phyloP scores from a whole-genome alignment of 2,113 vertebrate species.

The Brachyhypopomus occidentalis region DNA sequence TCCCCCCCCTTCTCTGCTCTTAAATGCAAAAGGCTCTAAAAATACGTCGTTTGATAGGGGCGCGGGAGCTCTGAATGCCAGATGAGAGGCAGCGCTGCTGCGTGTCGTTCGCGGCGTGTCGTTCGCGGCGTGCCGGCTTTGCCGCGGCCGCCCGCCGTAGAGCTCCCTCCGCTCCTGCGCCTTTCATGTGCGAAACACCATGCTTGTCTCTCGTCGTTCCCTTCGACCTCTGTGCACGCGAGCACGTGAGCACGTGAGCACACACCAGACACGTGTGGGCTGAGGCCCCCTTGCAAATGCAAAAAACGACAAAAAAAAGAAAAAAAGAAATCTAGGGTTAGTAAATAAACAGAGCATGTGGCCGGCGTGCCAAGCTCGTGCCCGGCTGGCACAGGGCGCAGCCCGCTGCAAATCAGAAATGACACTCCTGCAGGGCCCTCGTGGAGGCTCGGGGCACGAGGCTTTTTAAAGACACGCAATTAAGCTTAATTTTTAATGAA shows the following conservation, averaged over 20 bases:
- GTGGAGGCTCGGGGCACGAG: conserved; percentile 31
- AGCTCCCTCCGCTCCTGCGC: conserved; percentile 22
- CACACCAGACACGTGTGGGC: too few species aligned
- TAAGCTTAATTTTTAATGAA: conserved; percentile 84
- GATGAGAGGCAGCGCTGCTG: conserved; percentile 34
- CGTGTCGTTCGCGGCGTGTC: conserved; percentile 7
- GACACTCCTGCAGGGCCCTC: conserved; percentile 44
- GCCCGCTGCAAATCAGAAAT: conserved; percentile 53
- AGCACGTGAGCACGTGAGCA: too few species aligned
- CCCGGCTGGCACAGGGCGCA: conserved; percentile 26
- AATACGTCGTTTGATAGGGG: conserved; percentile 30
- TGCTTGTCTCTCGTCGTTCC: conserved; percentile 39
- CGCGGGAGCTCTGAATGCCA: conserved; percentile 35
- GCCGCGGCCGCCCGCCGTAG: conserved; percentile 23
- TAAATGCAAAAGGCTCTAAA: conserved; percentile 41
- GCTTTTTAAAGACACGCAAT: conserved; percentile 72
- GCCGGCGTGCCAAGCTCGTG: neutral
- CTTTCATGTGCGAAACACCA: conserved; percentile 45
- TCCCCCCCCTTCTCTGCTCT: conserved; percentile 1
- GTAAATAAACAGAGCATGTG: neutral
- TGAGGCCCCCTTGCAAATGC: too few species aligned
- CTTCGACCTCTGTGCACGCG: neutral
- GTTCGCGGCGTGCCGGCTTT: conserved; percentile 33
- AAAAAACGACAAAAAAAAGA: too few species aligned
- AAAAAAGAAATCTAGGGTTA: too few species aligned